Evolutionary conservation across 2,113 vertebrate species (phyloP).

Genomic region (Sturnira hondurensis): DNA sequence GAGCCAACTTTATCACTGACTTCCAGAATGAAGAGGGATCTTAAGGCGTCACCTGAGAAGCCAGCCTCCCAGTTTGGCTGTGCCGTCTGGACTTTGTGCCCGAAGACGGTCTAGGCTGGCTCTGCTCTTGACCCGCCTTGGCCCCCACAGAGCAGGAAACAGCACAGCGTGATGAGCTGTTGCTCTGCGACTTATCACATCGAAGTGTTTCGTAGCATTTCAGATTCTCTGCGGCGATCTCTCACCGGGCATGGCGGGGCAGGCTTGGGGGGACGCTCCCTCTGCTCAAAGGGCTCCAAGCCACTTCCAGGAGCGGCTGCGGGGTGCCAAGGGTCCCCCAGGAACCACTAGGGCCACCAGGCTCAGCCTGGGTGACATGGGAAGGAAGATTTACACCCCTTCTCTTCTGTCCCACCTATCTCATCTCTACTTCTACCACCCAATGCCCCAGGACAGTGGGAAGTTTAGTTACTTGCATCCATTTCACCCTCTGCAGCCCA

Average conservation of each 20-base stretch:
- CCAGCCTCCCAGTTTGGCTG: neutral
- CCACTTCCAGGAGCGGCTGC: neutral
- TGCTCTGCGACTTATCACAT: neutral
- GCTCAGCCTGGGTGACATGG: neutral
- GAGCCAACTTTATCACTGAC: too few relatives aligned
- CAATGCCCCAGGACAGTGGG: neutral
- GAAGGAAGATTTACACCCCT: neutral
- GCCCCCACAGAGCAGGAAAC: neutral
- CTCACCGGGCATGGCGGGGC: neutral
- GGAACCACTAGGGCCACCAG: neutral
- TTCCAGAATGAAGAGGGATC: neutral
- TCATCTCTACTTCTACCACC: neutral
- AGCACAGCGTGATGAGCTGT: neutral
- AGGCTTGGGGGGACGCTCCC: neutral
- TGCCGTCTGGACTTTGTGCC: neutral
- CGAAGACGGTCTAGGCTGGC: neutral
- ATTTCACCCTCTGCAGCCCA: neutral
- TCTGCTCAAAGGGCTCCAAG: neutral
- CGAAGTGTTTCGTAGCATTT: neutral
- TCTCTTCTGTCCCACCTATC: neutral
- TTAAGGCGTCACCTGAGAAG: neutral
- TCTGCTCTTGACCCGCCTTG: neutral
- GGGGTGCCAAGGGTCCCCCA: neutral
- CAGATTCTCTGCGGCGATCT: neutral
- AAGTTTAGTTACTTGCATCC: neutral